These are phyloP conservation scores for Diachasma alloeum DNA, from an alignment of 1,140 invertebrate genomes.

Conservation along the genomic window DNA sequence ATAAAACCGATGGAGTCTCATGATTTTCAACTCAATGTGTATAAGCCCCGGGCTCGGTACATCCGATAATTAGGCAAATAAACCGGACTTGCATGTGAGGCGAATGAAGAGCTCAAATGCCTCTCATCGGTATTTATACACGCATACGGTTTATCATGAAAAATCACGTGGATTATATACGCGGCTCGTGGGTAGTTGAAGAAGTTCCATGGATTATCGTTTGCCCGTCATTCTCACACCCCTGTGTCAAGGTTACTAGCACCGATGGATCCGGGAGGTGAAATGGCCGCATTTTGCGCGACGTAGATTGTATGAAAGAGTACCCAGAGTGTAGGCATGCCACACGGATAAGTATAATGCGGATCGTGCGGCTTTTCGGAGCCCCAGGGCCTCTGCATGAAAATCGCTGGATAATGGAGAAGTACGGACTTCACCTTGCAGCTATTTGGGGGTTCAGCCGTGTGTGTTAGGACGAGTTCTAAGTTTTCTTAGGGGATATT, in stretches of 20 bases:
- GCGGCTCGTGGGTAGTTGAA: background rate
- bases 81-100: background rate
- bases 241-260: slow-evolving; percentile 3
- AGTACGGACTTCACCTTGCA: background rate
- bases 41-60: background rate
- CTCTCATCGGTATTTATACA: background rate
- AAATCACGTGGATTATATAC: background rate
- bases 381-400: slow-evolving; percentile 59
- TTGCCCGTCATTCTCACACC: slow-evolving; percentile 5
- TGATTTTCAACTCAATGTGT: background rate
- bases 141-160: background rate
- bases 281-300: background rate
- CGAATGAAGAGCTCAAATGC: background rate
- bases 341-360: slow-evolving; percentile 50
- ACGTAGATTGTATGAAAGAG: background rate
- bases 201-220: background rate
- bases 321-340: slow-evolving; percentile 13
- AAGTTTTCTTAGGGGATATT: slow-evolving; percentile 50
- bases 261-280: background rate
- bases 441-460: background rate
- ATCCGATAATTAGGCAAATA: slow-evolving; percentile 13
- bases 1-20: too few species aligned
- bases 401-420: slow-evolving; percentile 60
- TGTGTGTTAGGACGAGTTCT: slow-evolving; percentile 37
- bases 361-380: slow-evolving; percentile 53